phyloP scores from a whole-genome alignment of 2,797 vertebrate genomes.

The Rhabdomys pumilio region DNA sequence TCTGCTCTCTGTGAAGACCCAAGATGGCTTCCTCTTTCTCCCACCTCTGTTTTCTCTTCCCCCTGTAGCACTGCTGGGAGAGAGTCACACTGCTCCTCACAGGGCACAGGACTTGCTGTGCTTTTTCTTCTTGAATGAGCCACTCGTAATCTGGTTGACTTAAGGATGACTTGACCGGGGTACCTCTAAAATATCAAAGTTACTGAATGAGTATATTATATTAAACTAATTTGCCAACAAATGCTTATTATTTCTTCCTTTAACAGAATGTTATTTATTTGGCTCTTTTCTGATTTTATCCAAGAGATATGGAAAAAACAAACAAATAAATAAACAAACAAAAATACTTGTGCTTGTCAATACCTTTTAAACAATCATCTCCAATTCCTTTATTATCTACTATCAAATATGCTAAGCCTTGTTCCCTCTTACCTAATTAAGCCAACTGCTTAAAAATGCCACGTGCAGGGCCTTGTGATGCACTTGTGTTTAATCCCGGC shows the following conservation, averaged over 20 bases:
- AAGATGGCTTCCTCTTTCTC: conserved; percentile 84
- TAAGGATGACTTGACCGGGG: conserved; percentile 97
- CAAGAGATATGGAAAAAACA: neutral
- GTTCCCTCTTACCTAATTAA: neutral
- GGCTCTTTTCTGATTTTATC: conserved; percentile 9
- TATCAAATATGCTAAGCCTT: neutral
- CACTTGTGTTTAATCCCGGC: neutral
- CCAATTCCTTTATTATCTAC: neutral
- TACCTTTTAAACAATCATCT: neutral
- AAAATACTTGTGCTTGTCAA: neutral
- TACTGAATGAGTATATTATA: conserved; percentile 24
- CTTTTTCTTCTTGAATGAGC: conserved; percentile 90
- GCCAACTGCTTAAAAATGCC: conserved; percentile 17
- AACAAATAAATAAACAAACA: neutral
- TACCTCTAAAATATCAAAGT: conserved; percentile 91
- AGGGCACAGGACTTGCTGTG: conserved; percentile 80
- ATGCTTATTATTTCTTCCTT: conserved; percentile 43
- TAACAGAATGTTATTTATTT: conserved; percentile 34
- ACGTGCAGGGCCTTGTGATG: neutral
- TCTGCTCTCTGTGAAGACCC: conserved; percentile 82
- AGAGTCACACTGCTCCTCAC: conserved; percentile 87
- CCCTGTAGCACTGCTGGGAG: conserved; percentile 91
- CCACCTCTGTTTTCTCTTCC: conserved; percentile 85
- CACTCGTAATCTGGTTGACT: conserved; percentile 94
- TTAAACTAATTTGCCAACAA: conserved; percentile 27